Evolutionary conservation across 2,797 vertebrate genomes (phyloP).

Genomic region (Alca torda): DNA sequence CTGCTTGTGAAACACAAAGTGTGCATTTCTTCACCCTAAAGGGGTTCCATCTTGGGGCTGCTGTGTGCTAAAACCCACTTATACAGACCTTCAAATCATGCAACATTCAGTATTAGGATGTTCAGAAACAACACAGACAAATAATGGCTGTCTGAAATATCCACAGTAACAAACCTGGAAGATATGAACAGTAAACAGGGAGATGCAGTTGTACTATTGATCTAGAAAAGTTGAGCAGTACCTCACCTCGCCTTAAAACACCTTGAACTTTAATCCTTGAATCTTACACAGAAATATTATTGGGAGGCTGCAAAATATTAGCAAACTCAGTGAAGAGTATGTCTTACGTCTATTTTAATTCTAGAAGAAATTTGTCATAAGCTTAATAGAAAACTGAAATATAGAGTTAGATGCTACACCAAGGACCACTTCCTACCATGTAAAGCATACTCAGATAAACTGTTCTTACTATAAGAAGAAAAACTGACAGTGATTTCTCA

Average conservation of each 20-base stretch:
- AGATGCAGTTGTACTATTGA: not conserved
- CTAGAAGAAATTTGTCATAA: not conserved
- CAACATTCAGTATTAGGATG: not conserved
- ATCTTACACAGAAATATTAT: not conserved
- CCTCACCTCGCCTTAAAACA: not conserved
- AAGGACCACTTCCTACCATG: not conserved
- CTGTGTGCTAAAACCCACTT: not conserved
- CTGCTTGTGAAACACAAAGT: not conserved
- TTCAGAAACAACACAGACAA: not conserved
- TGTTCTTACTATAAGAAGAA: not conserved
- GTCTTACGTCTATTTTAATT: not conserved
- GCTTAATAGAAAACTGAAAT: not conserved
- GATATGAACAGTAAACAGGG: not conserved
- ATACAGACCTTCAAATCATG: not conserved
- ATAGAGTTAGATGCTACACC: not conserved
- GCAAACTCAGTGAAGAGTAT: not conserved
- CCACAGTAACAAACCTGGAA: not conserved
- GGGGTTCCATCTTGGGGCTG: not conserved
- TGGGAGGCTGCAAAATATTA: not conserved
- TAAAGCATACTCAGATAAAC: not conserved
- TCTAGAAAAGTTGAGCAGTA: not conserved
- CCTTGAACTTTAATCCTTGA: not conserved
- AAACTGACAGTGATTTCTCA: not conserved
- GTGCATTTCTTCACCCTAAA: not conserved
- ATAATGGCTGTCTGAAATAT: not conserved